phyloP scores from a whole-genome alignment of 2,888 invertebrate genomes.

The Eustalomyia histrio region DNA sequence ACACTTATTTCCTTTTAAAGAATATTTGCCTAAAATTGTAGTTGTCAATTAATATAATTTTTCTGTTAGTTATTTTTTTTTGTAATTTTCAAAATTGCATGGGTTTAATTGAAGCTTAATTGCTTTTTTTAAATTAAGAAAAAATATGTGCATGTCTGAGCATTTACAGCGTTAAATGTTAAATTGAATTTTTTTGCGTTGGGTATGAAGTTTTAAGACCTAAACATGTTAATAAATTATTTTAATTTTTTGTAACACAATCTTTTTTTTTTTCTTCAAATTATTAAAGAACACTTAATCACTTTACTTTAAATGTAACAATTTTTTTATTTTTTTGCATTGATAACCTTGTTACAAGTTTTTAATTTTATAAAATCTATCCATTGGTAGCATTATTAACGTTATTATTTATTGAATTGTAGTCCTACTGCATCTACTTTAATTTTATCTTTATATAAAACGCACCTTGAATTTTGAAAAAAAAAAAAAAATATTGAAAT shows the following conservation, averaged over 20 bases:
- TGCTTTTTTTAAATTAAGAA: conserved; percentile 8
- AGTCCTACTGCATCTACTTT: conserved; percentile 37
- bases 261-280: conserved; percentile 6
- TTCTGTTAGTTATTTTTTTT: too few species aligned
- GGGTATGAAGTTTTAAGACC: background rate
- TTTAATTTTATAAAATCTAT: background rate
- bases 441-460: conserved; percentile 31
- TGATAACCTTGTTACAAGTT: conserved; percentile 22
- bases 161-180: background rate
- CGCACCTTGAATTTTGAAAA: conserved; percentile 59
- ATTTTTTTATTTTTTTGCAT: background rate
- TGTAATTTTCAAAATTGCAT: background rate
- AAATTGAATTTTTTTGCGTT: background rate
- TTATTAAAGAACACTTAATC: conserved; percentile 20
- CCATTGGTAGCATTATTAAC: background rate
- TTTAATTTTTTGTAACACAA: background rate
- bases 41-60: background rate
- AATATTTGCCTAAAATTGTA: background rate
- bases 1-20: background rate
- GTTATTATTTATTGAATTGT: conserved; percentile 10
- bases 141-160: conserved; percentile 7
- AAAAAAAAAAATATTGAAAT: conserved; percentile 10
- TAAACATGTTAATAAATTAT: conserved; percentile 19
- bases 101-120: conserved; percentile 27
- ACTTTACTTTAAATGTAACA: conserved; percentile 31